Percentiles rank a stretch among this genome's conserved stretches.
Evolutionary conservation across 2,113 vertebrate species (phyloP).

Genomic region (Haemorhous mexicanus): DNA sequence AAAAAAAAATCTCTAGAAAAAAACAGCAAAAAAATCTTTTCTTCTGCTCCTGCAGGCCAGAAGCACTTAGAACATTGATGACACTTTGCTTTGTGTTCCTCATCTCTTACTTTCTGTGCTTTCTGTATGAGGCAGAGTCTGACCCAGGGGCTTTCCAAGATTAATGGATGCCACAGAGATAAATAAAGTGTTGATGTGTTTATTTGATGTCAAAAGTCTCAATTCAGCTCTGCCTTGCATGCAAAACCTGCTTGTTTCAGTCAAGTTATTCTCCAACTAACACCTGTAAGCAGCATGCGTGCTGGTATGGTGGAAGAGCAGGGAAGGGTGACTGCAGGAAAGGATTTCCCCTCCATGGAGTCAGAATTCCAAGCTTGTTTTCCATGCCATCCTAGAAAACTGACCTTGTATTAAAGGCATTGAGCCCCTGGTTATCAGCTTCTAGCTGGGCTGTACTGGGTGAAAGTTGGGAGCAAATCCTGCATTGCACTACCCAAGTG

Average conservation of each 20-base stretch:
- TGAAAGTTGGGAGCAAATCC: neutral
- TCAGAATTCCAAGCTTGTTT: neutral
- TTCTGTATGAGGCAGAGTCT: neutral
- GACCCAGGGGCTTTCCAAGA: neutral
- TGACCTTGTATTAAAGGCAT: neutral
- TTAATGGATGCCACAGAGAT: neutral
- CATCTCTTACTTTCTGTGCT: neutral
- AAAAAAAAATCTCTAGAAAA: neutral
- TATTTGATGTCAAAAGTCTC: neutral
- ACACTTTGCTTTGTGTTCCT: neutral
- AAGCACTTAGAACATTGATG: neutral
- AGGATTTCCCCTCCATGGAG: neutral
- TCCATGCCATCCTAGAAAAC: neutral
- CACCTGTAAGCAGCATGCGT: neutral
- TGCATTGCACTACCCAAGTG: too few relatives aligned
- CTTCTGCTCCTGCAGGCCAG: neutral
- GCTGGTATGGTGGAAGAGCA: neutral
- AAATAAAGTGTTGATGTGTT: neutral
- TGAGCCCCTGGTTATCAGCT: neutral
- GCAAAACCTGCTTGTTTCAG: neutral
- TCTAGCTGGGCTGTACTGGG: neutral
- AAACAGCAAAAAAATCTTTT: neutral
- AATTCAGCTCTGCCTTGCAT: neutral
- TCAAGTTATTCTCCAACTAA: neutral
- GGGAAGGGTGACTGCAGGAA: neutral